Evolutionary conservation across 2,888 invertebrate species (phyloP).

Genomic region (Rhogogaster chlorosoma): DNA sequence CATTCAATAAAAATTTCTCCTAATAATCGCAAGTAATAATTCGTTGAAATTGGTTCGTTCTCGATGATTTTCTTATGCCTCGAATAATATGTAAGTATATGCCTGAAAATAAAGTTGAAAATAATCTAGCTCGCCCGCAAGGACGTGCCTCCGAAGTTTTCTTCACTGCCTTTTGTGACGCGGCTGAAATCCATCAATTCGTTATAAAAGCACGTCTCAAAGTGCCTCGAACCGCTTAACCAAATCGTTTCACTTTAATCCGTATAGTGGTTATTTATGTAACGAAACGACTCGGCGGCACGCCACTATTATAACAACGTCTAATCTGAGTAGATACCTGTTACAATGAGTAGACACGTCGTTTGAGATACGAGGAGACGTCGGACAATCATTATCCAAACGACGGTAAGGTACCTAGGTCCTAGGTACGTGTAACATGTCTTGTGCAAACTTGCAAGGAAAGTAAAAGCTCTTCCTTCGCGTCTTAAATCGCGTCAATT

Average conservation of each 20-base stretch:
- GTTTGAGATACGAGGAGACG: neutral
- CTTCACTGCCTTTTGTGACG: neutral
- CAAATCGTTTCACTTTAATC: slow-evolving; percentile 30
- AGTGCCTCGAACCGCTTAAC: slow-evolving; percentile 21
- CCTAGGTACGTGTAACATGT: neutral
- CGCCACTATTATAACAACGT: neutral
- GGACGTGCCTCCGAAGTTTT: neutral
- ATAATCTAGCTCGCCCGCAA: neutral
- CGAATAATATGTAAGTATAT: neutral
- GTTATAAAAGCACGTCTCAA: slow-evolving; percentile 2
- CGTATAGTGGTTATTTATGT: slow-evolving; percentile 32
- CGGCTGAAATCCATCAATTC: slow-evolving; percentile 4
- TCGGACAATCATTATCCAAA: neutral
- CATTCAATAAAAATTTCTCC: neutral
- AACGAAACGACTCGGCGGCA: slow-evolving; percentile 24
- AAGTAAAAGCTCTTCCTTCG: neutral
- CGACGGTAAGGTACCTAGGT: neutral
- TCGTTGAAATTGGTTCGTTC: neutral
- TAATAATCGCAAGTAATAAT: neutral
- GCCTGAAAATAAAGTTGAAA: too few relatives aligned
- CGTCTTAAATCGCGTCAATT: neutral
- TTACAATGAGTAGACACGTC: neutral
- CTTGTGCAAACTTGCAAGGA: neutral
- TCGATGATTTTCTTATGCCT: neutral
- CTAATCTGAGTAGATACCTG: neutral